Evolutionary conservation across 2,113 vertebrate genomes (phyloP), one percentile per base, ranked within the genome.

Genomic region (Sterna hirundo): DNA sequence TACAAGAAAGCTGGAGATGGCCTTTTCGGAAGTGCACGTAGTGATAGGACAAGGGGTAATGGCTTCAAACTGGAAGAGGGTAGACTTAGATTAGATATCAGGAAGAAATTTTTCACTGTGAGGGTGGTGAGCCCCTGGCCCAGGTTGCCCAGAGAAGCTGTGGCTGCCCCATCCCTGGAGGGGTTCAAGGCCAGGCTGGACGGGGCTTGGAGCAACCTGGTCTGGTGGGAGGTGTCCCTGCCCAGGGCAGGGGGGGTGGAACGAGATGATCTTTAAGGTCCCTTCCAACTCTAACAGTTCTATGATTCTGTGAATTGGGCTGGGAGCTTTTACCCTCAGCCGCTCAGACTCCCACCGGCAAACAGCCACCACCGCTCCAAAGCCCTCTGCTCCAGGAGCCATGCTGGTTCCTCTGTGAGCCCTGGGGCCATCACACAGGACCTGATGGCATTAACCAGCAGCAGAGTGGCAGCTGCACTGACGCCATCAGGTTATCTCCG

Each of bases 401-500:
- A 5, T 11, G 18, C 29, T 68, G 38, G 52, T 51, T 57, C 29
- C n/a, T 44, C 30, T 9, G 0, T 49, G 34, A 47, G 22, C 42
- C 42, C 13, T 3, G 0, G 20, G 32, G 12, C 14, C 4, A 1
- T 10, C 2, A 8, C 58, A 32, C 34, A 42, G 44, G 58, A 58
- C n/a, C 10, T 6, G 1, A 1, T 2, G 17, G 49, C 13, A 0
- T 27, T 36, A 30, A 44, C 32, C 61, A 10, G 30, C 1, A 1
- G 38, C 36, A 30, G 80, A 38, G 26, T 1, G 8, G 32, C 15
- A 52, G 26, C 55, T 4, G n/a, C 38, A 6, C 60, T 3, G 1
- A 11, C 4, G 4, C 46, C 7, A 0, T 6, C 60, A 18, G n/a
- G 47, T 7, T 13, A 21, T 13, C 2, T 12, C 60, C 2, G 1